Evolutionary conservation across 2,797 vertebrate genomes (phyloP), one percentile per base, ranked within the genome.

Genomic region (Pangasius djambal): DNA sequence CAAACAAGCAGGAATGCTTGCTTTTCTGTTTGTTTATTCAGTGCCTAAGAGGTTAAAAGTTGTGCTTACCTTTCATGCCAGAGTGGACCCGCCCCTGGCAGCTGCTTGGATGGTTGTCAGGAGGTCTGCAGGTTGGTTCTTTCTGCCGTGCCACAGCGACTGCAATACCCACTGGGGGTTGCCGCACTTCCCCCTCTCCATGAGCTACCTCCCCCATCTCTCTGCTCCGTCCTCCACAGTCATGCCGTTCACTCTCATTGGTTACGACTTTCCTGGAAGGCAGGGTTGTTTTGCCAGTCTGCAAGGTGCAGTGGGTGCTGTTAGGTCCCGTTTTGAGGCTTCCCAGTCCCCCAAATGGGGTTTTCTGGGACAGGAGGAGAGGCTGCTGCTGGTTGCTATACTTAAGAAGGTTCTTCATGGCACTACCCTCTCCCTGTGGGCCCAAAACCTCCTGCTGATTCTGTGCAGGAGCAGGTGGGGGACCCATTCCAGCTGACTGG

Each of bases 341-440:
- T 10, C 97, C 97, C 90, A 99, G 93, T 40, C 98, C 97, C 90
- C 97, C 94, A 55, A 98, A 97, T 3, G 98, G 97, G 2, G 96
- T 97, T 93, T 98, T 98, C 94, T 99, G 98, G 67, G 98, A 97
- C 48, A 97, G 92, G 90, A 89, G 96, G 94, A 96, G 97, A 93
- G 70, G 97, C 95, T 95, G 96, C 90, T 96, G 96, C 93, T 98
- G 98, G 93, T 96, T 97, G 96, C 98, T 98, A 94, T 99, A 99
- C 90, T 98, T 98, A 6, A 99, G 95, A 90, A 99, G 95, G 94
- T 95, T 98, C 94, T 98, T 98, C 97, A 99, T 98, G 93, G 98
- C 98, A 0, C 97, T 98, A 85, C 96, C 97, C 93, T 99, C 98
- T 0, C 96, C 97, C 0, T 98, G 96, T 87, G 93, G 92, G 87